A percentile compares a stretch with the other conserved stretches of the same genome.
Conservation (phyloP, 2,797 vertebrate species). For the Todus mexicanus region DNA sequence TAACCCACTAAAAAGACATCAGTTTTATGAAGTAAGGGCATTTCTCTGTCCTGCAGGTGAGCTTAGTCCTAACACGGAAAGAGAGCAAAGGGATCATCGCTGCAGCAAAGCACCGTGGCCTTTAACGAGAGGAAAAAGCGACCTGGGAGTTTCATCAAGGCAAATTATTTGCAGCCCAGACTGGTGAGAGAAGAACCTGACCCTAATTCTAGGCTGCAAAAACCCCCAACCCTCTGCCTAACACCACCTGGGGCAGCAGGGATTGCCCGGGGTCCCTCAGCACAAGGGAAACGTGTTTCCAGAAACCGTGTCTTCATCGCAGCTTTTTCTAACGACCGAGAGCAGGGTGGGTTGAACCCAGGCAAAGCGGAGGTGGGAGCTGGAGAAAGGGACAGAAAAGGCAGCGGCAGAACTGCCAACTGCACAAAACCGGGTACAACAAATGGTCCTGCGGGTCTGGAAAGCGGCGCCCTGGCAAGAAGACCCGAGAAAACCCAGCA, state of each 20-base stretch:
- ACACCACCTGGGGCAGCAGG: neutral
- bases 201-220: neutral
- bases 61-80: too few species aligned
- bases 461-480: neutral
- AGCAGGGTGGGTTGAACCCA: rapidly evolving
- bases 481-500: neutral
- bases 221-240: neutral
- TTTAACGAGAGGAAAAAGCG: neutral
- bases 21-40: neutral
- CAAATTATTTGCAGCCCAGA: neutral
- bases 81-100: neutral
- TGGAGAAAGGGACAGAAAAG: neutral
- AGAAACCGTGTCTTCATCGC: too few species aligned
- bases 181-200: neutral
- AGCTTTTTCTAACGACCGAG: neutral
- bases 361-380: neutral
- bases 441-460: rapidly evolving
- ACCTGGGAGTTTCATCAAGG: neutral
- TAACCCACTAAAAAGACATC: neutral
- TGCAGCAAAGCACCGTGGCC: neutral
- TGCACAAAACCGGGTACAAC: neutral
- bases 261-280: neutral
- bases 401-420: neutral
- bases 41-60: neutral
- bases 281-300: neutral